Evolutionary conservation across 2,113 vertebrate genomes (phyloP).

Genomic region (Motacilla alba): DNA sequence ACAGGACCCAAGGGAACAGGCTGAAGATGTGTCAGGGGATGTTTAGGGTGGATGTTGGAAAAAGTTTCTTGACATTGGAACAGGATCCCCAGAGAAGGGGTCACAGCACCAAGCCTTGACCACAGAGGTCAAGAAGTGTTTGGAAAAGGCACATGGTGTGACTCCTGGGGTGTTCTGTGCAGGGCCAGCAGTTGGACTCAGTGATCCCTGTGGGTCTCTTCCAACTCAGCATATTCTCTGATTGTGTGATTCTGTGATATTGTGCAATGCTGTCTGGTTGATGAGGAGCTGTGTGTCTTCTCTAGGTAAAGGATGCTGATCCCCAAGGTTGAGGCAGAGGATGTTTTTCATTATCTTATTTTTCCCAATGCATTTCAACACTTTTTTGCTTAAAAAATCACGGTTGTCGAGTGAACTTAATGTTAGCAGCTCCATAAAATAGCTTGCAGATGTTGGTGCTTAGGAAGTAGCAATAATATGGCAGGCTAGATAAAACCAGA

Average conservation of each 20-base stretch:
- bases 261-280: not conserved
- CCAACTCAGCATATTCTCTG: not conserved
- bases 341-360: not conserved
- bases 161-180: not conserved
- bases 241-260: not conserved
- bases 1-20: not conserved
- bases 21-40: not conserved
- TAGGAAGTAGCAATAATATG: not conserved
- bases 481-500: not conserved
- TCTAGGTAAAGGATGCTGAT: not conserved
- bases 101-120: not conserved
- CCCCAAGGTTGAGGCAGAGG: not conserved
- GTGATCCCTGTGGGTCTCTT: not conserved
- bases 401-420: not conserved
- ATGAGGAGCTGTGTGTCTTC: not conserved
- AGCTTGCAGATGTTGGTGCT: not conserved
- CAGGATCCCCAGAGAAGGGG: too few species aligned
- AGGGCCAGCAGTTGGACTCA: not conserved
- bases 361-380: not conserved
- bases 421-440: not conserved
- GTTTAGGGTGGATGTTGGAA: not conserved
- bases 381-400: not conserved
- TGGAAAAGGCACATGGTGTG: not conserved
- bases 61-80: not conserved
- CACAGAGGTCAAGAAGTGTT: not conserved